phyloP scores from a whole-genome alignment of 2,888 invertebrate genomes.

The Adelognathus sp. region DNA sequence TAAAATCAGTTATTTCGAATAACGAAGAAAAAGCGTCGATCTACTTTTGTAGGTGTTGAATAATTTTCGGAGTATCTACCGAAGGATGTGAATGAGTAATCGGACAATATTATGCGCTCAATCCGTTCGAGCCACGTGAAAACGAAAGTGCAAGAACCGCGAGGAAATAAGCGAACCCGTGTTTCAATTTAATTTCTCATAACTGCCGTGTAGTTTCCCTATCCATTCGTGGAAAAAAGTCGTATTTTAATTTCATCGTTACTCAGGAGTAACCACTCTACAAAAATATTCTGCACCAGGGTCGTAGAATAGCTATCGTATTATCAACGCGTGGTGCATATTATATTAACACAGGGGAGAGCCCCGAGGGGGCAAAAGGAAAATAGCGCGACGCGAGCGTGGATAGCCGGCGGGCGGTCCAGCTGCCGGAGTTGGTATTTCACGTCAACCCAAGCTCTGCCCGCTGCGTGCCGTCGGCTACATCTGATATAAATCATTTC shows the following conservation, averaged over 20 bases:
- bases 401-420: not conserved
- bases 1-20: not conserved
- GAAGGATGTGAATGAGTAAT: constrained; percentile 7
- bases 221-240: not conserved
- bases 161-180: not conserved
- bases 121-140: not conserved
- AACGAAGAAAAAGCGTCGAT: not conserved
- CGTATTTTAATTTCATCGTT: not conserved
- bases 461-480: constrained; percentile 1
- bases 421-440: not conserved
- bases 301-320: too few relatives aligned
- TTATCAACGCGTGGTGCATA: too few relatives aligned
- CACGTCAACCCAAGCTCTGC: not conserved
- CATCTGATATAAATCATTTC: constrained; percentile 46
- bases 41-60: not conserved
- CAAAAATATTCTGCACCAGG: not conserved
- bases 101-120: not conserved
- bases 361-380: not conserved
- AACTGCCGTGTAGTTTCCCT: not conserved
- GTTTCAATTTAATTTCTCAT: not conserved
- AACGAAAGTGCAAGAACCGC: not conserved
- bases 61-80: not conserved
- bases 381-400: not conserved
- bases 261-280: not conserved
- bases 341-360: not conserved